Evolutionary conservation across 64 coral and sea anemone genomes (phyloP), one percentile per base, ranked within the genome.

Genomic region (Actinia equina): DNA sequence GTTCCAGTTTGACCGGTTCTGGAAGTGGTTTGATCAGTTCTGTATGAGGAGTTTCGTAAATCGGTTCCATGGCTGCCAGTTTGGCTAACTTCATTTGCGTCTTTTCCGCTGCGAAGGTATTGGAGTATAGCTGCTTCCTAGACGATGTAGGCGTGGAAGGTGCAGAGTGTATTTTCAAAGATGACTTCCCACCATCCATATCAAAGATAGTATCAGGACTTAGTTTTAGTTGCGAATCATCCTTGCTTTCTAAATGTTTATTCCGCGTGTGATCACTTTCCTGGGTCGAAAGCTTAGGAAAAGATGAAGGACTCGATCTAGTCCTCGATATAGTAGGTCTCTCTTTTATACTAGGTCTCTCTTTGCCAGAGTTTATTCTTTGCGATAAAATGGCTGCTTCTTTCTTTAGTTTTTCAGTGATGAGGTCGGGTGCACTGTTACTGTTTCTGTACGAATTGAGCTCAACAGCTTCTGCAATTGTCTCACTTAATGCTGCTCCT

Each of bases 61-160:
- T 96, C 19, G 94, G 92, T 49, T 96, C 94, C 94, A 96, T 96
- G 17, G 91, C 91, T 16, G 87, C 90, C 59, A 96, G 94, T 85
- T 96, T 96, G 61, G 86, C 86, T 19, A 96, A 71, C 64, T 96
- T 96, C 30, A 88, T 71, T 78, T 96, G 94, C 84, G 94, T 52
- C 77, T 96, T 96, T 93, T 96, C 94, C 12, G 92, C 80, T 77
- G 83, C 57, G 60, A 93, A 88, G 26, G 88, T 80, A 44, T 92
- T 92, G 11, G 91, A 51, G 82, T 59, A 90, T 86, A 89, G 86
- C 59, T 96, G 91, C 45, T 89, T 85, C 26, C 91, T 89, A 37
- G 85, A 42, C 12, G 88, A 78, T 69, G 94, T 84, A 12, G 69
- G 85, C 14, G 94, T 90, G 42, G 91, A 81, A 41, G 94, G 88